Percentiles rank a stretch among this genome's conserved stretches.
Evolutionary conservation across 1,140 invertebrate species (phyloP).

Genomic region (Dinoponera quadriceps): DNA sequence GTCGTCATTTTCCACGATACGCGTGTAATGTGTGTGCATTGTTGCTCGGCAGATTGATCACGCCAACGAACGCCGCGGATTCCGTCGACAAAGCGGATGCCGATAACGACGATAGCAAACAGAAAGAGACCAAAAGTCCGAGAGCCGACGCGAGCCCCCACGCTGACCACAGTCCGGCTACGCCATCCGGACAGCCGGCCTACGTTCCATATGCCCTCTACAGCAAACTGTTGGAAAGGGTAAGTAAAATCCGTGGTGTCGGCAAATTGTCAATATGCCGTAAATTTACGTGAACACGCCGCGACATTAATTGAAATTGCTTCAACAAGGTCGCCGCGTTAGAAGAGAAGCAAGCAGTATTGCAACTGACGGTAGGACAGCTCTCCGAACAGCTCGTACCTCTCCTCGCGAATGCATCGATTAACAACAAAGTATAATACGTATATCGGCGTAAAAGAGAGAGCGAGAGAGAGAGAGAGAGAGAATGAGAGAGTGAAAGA

Average conservation of each 20-base stretch:
- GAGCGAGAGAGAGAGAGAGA: constrained; percentile 5
- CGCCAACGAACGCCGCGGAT: constrained; percentile 64
- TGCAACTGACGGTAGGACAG: constrained; percentile 81
- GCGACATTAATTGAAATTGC: constrained; percentile 53
- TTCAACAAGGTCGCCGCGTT: constrained; percentile 78
- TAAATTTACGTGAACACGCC: background rate
- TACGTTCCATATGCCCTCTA: constrained; percentile 83
- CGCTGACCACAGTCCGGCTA: constrained; percentile 64
- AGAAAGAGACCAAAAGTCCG: constrained; percentile 76
- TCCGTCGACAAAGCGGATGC: constrained; percentile 68
- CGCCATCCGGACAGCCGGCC: constrained; percentile 70
- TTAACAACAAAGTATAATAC: constrained; percentile 78
- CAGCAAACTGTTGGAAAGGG: constrained; percentile 82
- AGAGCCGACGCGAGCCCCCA: constrained; percentile 61
- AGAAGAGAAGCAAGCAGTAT: constrained; percentile 81
- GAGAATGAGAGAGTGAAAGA: constrained; percentile 2
- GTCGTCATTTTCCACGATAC: background rate
- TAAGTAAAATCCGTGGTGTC: constrained; percentile 65
- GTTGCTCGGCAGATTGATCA: constrained; percentile 38
- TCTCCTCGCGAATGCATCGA: constrained; percentile 72
- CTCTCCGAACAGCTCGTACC: constrained; percentile 79
- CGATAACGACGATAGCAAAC: constrained; percentile 75
- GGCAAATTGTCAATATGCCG: constrained; percentile 18
- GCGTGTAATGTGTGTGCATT: background rate
- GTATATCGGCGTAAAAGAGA: constrained; percentile 23